A percentile compares a stretch with the other conserved stretches of the same genome.
Conservation (phyloP, 2,888 invertebrate genomes). For the Nemoura dubitans region DNA sequence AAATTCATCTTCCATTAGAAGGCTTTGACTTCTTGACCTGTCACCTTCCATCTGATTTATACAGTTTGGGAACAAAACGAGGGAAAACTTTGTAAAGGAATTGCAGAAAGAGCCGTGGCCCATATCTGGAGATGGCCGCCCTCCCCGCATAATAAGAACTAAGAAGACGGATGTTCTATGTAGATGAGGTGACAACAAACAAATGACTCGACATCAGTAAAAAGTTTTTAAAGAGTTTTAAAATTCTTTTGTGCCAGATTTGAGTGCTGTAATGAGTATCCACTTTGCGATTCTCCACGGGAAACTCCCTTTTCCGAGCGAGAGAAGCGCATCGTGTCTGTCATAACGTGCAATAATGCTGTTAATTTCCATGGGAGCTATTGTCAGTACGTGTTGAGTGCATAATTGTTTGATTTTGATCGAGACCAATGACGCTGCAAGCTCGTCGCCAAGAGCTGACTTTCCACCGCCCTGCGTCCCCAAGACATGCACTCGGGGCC, state of each 20-base stretch:
- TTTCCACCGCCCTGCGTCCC: neutral
- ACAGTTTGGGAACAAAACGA: slow-evolving; percentile 37
- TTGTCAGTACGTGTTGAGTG: neutral
- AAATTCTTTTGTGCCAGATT: slow-evolving; percentile 36
- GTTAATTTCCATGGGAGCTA: slow-evolving; percentile 32
- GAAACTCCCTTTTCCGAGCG: slow-evolving; percentile 1
- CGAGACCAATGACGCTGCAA: slow-evolving; percentile 1
- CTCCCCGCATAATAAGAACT: neutral
- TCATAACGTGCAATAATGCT: neutral
- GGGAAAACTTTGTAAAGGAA: slow-evolving; percentile 36
- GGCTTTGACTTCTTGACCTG: slow-evolving; percentile 23
- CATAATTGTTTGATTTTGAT: slow-evolving; percentile 22
- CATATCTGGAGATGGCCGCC: slow-evolving; percentile 2
- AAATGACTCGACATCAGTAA: slow-evolving; percentile 37
- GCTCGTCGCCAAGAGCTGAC: too few relatives aligned
- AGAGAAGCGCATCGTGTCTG: neutral
- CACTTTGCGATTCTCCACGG: slow-evolving; percentile 38
- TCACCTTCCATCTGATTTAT: slow-evolving; percentile 41
- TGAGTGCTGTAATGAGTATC: slow-evolving; percentile 42
- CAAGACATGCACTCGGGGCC: neutral
- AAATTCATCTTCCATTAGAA: slow-evolving; percentile 42
- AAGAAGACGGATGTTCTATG: slow-evolving; percentile 33
- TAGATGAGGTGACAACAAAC: slow-evolving; percentile 42
- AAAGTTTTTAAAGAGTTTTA: slow-evolving; percentile 37
- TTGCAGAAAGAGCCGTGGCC: slow-evolving; percentile 18